phyloP scores from a whole-genome alignment of 2,113 vertebrate species.

The Apodemus speciosus region DNA sequence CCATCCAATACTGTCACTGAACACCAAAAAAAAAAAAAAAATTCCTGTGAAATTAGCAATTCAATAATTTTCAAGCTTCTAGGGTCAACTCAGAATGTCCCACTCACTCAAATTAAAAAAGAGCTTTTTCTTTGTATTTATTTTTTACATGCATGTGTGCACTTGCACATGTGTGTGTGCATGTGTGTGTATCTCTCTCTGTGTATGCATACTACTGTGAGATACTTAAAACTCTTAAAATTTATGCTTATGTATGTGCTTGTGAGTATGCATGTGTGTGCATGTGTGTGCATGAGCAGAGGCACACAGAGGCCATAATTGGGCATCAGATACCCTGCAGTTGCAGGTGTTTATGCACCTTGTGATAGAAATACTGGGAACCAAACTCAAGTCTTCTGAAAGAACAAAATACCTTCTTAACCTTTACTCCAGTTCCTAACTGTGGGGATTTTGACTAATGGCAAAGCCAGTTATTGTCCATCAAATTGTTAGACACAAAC shows the following conservation, averaged over 20 bases:
- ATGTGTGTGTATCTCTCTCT: background rate
- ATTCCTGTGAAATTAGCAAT: background rate
- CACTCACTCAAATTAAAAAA: background rate
- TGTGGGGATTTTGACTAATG: background rate
- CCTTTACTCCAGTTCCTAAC: too few species aligned
- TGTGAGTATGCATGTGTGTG: too few species aligned
- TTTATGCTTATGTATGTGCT: background rate
- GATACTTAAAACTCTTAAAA: background rate
- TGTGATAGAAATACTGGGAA: background rate
- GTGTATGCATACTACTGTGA: background rate
- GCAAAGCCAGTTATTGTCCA: background rate
- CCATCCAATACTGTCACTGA: background rate
- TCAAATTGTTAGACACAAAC: background rate
- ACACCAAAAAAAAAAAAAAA: background rate
- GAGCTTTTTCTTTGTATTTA: background rate
- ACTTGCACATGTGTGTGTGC: too few species aligned
- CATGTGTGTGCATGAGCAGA: background rate
- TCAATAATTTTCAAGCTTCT: background rate
- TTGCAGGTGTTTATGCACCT: background rate
- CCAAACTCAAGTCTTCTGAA: background rate
- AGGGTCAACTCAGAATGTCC: background rate
- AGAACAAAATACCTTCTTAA: background rate
- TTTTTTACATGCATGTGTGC: background rate
- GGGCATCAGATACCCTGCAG: background rate
- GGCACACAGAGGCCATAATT: background rate